These are phyloP conservation scores for Centropyge bicolor DNA, from an alignment of 2,797 vertebrate genomes.

Conservation along the genomic window DNA sequence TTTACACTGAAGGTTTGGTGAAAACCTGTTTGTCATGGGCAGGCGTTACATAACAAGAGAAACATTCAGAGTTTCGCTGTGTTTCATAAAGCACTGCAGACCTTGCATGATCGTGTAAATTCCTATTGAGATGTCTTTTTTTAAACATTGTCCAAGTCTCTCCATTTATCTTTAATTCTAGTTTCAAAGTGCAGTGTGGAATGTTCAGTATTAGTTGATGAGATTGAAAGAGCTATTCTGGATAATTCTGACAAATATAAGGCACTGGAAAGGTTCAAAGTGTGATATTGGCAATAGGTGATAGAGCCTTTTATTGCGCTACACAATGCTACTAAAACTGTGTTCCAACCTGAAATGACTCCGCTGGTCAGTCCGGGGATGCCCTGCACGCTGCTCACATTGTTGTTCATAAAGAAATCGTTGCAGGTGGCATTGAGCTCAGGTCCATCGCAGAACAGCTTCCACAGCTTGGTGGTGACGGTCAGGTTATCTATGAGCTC, in stretches of 20 bases:
- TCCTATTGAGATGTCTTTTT: background rate
- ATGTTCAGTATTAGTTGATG: background rate
- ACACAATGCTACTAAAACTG: background rate
- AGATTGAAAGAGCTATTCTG: background rate
- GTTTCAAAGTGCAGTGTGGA: background rate
- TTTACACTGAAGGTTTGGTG: slow-evolving; percentile 8
- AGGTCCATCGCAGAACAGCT: slow-evolving; percentile 87
- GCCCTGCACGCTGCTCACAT: slow-evolving; percentile 90
- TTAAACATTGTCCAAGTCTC: background rate
- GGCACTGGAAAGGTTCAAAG: background rate
- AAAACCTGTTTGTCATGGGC: slow-evolving; percentile 20
- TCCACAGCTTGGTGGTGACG: slow-evolving; percentile 87
- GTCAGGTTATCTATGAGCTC: slow-evolving; percentile 83
- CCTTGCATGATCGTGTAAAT: background rate
- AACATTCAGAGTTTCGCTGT: slow-evolving; percentile 18
- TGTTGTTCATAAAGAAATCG: slow-evolving; percentile 90
- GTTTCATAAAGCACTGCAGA: background rate
- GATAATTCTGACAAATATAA: background rate
- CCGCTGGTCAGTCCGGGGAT: slow-evolving; percentile 93
- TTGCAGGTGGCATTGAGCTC: slow-evolving; percentile 87
- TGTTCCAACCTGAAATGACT: slow-evolving; percentile 88
- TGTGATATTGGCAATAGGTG: background rate
- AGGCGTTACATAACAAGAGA: slow-evolving; percentile 39
- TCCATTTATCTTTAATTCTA: background rate
- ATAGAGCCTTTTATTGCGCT: background rate